Evolutionary conservation across 2,113 vertebrate genomes (phyloP).

Genomic region (Poeciliopsis retropinna): DNA sequence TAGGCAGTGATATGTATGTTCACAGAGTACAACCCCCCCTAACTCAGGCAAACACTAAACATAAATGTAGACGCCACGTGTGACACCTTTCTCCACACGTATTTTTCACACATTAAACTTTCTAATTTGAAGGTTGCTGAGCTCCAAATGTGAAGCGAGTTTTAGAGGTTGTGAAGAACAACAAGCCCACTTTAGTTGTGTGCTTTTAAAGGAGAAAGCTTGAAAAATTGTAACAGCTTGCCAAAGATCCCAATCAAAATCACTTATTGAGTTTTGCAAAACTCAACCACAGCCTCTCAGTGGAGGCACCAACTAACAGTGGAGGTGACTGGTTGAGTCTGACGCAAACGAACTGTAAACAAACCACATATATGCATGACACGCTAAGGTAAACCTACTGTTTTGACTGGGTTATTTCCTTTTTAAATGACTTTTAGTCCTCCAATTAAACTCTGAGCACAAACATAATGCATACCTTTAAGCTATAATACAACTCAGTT

Average conservation of each 20-base stretch:
- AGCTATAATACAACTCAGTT: slow-evolving; percentile 45
- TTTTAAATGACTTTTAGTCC: too few relatives aligned
- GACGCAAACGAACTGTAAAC: background rate
- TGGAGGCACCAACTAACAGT: background rate
- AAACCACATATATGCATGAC: slow-evolving; percentile 3
- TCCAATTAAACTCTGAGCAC: background rate
- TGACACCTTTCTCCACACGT: slow-evolving; percentile 71
- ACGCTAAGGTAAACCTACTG: background rate
- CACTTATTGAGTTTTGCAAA: background rate
- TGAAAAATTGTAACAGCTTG: slow-evolving; percentile 10
- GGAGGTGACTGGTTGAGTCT: background rate
- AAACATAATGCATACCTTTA: slow-evolving; percentile 48
- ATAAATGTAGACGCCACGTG: slow-evolving; percentile 46
- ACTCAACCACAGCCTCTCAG: background rate
- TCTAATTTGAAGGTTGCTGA: slow-evolving; percentile 74
- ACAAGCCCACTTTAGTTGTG: slow-evolving; percentile 32
- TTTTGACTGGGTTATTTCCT: too few relatives aligned
- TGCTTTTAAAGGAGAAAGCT: slow-evolving; percentile 8
- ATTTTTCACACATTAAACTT: slow-evolving; percentile 73
- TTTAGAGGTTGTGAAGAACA: slow-evolving; percentile 60
- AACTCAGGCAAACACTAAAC: slow-evolving; percentile 27
- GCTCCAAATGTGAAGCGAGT: slow-evolving; percentile 62
- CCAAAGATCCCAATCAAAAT: background rate
- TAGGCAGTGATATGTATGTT: slow-evolving; percentile 46
- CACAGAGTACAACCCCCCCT: slow-evolving; percentile 21